Conservation (phyloP, 2,888 invertebrate species). For the Penaeus monodon region DNA sequence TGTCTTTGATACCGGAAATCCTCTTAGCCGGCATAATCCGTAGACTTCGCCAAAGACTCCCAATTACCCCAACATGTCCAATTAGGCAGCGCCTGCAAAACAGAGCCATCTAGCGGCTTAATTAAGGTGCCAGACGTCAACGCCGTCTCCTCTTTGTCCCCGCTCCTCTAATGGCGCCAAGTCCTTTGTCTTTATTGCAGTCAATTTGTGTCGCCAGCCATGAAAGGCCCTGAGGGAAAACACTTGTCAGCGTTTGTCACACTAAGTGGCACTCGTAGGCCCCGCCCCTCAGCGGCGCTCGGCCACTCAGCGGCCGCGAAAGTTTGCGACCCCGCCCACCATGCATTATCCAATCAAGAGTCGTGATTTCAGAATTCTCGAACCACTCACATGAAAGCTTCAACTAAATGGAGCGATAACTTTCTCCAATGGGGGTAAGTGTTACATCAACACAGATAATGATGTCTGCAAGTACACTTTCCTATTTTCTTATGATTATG, state of each 20-base stretch:
- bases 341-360: conserved; percentile 54
- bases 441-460: conserved; percentile 55
- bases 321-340: conserved; percentile 29
- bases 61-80: conserved; percentile 56
- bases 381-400: conserved; percentile 44
- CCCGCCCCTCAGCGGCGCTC: conserved; percentile 28
- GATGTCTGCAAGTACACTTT: conserved; percentile 26
- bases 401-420: conserved; percentile 45
- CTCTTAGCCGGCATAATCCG: conserved; percentile 56
- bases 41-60: conserved; percentile 26
- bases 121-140: conserved; percentile 61
- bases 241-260: conserved; percentile 63
- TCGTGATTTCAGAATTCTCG: conserved; percentile 41
- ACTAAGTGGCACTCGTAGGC: conserved; percentile 55
- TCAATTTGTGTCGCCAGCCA: conserved; percentile 63
- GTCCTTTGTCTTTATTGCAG: conserved; percentile 63
- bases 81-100: conserved; percentile 60
- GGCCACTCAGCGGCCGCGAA: conserved; percentile 25
- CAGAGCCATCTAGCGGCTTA: conserved; percentile 61
- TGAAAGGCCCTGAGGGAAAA: conserved; percentile 61
- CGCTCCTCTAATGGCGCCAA: conserved; percentile 62
- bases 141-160: conserved; percentile 61
- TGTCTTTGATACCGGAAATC: conserved; percentile 58
- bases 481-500: conserved; percentile 14
- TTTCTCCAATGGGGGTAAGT: conserved; percentile 58